Evolutionary conservation across 2,888 invertebrate species (phyloP), one percentile per base, ranked within the genome.

Genomic region (Lagria hirta): DNA sequence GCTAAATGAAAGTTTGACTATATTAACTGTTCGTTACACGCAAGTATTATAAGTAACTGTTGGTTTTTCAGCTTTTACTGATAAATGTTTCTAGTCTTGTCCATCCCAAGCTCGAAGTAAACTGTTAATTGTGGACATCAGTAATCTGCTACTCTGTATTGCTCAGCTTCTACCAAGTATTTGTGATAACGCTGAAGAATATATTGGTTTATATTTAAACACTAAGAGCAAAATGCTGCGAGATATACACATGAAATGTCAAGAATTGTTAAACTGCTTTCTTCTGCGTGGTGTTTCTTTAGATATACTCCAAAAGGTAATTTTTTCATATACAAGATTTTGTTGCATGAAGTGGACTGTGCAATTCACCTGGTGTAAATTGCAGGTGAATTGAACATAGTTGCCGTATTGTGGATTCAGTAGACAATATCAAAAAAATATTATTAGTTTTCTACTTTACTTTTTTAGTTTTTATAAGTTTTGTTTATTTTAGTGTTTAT

Each of bases 181-280:
- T n/a, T 84, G 83, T 44, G 75, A 77, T 11, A 75, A 73, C 43
- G 83, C 83, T 2, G 76, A 82, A 53, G 76, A 77, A 65, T 73
- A 82, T 36, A 76, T 80, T 11, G 86, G 86, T 0, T 60, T 81
- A 5, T 75, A 78, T 21, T 66, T 75, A 10, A 74, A 73, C 40
- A 74, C 76, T 47, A 78, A 83, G 60, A 78, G 80, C 5, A 79
- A 86, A 50, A 83, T 85, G 33, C 79, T 88, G n/a, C 75, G 86
- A 27, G 89, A 90, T 55, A 82, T 90, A 7, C 90, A 91, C 62
- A 80, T 86, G 0, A 91, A 91, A 65, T 89, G 90, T 66, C 82
- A 85, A 54, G 86, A 89, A 59, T 72, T 91, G 28, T 81, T 88
- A 55, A 79, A 82, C 49, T 88, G 86, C 47, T 73, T 90, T 7